These are phyloP conservation scores for Platypus cylindrus DNA, from an alignment of 2,888 invertebrate genomes.

Conservation along the genomic window DNA sequence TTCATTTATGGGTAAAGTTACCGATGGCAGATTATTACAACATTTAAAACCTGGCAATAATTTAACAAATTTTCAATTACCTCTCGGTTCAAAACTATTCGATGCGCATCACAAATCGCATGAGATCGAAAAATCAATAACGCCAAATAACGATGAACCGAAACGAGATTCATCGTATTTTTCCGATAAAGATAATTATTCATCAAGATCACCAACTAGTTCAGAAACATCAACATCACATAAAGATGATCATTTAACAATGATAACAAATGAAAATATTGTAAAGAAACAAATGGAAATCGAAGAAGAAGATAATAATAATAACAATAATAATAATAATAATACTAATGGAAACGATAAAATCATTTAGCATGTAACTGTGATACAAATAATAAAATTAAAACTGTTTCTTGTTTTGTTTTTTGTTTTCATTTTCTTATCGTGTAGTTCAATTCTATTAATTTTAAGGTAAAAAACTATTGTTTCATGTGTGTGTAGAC, in stretches of 20 bases:
- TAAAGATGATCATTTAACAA: constrained; percentile 27
- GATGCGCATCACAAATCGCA: constrained; percentile 22
- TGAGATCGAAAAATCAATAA: constrained; percentile 19
- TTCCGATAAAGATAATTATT: constrained; percentile 44
- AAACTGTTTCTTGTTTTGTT: too few relatives aligned
- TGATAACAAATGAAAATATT: constrained; percentile 17
- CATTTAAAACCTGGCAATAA: constrained; percentile 31
- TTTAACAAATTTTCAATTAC: constrained; percentile 29
- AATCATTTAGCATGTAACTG: constrained; percentile 9
- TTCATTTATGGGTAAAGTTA: constrained; percentile 88
- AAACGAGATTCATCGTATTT: constrained; percentile 42
- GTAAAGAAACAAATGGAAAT: constrained; percentile 19
- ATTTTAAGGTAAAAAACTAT: too few relatives aligned
- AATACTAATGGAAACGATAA: constrained; percentile 13
- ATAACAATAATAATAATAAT: constrained; percentile 22
- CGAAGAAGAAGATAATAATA: constrained; percentile 24
- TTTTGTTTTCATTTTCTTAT: too few relatives aligned
- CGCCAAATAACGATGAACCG: constrained; percentile 25
- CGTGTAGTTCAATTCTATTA: too few relatives aligned
- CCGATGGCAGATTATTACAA: constrained; percentile 37
- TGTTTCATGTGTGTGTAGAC: too few relatives aligned
- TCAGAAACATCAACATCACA: constrained; percentile 32
- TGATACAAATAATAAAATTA: too few relatives aligned
- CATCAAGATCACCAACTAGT: constrained; percentile 40
- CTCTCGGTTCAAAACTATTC: constrained; percentile 28